Percentiles rank a stretch among this genome's conserved stretches.
Evolutionary conservation across 1,140 invertebrate genomes (phyloP).

Genomic region (Euschistus heros): DNA sequence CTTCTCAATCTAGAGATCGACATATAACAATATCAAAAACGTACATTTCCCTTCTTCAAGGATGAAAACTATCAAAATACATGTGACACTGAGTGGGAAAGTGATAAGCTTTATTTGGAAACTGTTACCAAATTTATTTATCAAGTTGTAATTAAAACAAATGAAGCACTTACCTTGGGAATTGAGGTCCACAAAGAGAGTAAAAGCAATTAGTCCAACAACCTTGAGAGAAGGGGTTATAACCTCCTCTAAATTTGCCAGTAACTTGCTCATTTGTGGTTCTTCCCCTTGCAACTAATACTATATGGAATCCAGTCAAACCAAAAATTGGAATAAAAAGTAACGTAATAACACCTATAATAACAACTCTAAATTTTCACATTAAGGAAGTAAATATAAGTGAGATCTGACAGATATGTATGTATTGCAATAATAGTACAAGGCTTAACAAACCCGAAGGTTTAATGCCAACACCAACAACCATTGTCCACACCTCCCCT

Average conservation of each 20-base stretch:
- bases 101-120: too few species aligned
- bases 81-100: too few species aligned
- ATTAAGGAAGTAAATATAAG: constrained; percentile 25
- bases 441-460: too few species aligned
- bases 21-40: too few species aligned
- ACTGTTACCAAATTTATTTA: too few species aligned
- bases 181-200: constrained; percentile 89
- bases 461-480: too few species aligned
- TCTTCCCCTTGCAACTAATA: constrained; percentile 89
- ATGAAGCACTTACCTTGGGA: constrained; percentile 68
- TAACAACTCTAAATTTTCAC: constrained; percentile 24
- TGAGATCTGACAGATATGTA: too few species aligned
- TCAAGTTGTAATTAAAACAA: background rate
- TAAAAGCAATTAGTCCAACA: constrained; percentile 91
- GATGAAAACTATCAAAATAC: too few species aligned
- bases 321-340: constrained; percentile 95
- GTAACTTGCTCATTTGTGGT: constrained; percentile 99
- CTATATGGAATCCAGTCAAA: constrained; percentile 93
- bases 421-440: too few species aligned
- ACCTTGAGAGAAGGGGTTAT: constrained; percentile 91
- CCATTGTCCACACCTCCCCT: too few species aligned
- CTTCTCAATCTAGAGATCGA: too few species aligned
- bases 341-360: constrained; percentile 37
- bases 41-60: too few species aligned
- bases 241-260: constrained; percentile 93